A percentile compares a stretch with the other conserved stretches of the same genome.
Conservation (phyloP, 2,113 vertebrate species). For the Gobiocypris rarus region DNA sequence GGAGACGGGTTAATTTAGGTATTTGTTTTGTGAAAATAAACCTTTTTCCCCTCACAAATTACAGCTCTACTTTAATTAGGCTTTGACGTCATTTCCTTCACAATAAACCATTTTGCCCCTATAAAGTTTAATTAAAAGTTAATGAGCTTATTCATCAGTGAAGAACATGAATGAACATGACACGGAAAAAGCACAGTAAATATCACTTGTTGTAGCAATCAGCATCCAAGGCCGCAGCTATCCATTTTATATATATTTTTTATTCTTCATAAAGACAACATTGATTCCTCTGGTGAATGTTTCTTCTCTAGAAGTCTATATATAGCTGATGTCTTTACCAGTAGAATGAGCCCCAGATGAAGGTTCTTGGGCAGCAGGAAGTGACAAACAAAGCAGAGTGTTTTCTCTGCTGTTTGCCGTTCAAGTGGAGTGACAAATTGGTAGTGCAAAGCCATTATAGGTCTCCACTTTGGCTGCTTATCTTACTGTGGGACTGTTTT, state of each 20-base stretch:
- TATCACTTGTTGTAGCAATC: background rate
- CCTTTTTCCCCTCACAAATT: background rate
- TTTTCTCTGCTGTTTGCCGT: constrained; percentile 63
- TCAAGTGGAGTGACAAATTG: constrained; percentile 68
- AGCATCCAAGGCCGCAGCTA: background rate
- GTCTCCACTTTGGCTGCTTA: constrained; percentile 59
- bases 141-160: background rate
- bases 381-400: constrained; percentile 61
- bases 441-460: constrained; percentile 63
- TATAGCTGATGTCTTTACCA: constrained; percentile 41
- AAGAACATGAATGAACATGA: background rate
- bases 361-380: constrained; percentile 50
- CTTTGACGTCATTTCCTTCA: background rate
- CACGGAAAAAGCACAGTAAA: background rate
- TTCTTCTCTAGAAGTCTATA: constrained; percentile 6
- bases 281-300: background rate
- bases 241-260: background rate
- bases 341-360: constrained; percentile 52
- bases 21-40: background rate
- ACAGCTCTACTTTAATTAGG: background rate
- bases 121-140: background rate
- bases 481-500: constrained; percentile 63
- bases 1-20: too few relatives aligned
- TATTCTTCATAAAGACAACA: background rate
- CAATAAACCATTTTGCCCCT: background rate